Conservation (phyloP, 2,113 vertebrate genomes). For the Climacteris rufus region DNA sequence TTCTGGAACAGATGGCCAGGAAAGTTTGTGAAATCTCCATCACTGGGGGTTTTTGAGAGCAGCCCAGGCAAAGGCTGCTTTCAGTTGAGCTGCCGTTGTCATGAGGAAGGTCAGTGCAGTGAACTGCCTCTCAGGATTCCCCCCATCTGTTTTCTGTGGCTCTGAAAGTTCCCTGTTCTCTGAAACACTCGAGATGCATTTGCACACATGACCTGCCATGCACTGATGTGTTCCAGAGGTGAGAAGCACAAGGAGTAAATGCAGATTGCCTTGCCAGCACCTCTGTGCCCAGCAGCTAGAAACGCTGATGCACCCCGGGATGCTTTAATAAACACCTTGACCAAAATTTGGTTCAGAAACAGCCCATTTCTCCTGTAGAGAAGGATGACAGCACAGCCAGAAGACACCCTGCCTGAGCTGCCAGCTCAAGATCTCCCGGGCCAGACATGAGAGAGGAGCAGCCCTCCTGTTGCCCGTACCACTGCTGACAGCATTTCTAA, state of each 20-base stretch:
- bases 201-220: not conserved
- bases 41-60: not conserved
- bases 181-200: not conserved
- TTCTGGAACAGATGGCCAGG: not conserved
- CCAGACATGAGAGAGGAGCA: not conserved
- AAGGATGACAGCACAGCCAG: not conserved
- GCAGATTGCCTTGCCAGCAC: not conserved
- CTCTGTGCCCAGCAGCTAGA: not conserved
- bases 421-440: not conserved
- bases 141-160: not conserved
- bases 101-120: not conserved
- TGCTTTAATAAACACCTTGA: not conserved
- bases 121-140: not conserved
- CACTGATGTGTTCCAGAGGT: not conserved
- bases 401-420: not conserved
- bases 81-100: not conserved
- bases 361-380: not conserved
- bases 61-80: not conserved
- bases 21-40: slow-evolving; percentile 23
- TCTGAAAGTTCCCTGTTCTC: not conserved
- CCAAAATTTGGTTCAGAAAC: not conserved
- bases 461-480: not conserved
- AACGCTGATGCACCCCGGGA: accelerated
- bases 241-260: not conserved
- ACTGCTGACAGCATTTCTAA: not conserved